A percentile compares a stretch with the other conserved stretches of the same genome.
Evolutionary conservation across 2,113 vertebrate species (phyloP).

Genomic region (Salvelinus sp.): DNA sequence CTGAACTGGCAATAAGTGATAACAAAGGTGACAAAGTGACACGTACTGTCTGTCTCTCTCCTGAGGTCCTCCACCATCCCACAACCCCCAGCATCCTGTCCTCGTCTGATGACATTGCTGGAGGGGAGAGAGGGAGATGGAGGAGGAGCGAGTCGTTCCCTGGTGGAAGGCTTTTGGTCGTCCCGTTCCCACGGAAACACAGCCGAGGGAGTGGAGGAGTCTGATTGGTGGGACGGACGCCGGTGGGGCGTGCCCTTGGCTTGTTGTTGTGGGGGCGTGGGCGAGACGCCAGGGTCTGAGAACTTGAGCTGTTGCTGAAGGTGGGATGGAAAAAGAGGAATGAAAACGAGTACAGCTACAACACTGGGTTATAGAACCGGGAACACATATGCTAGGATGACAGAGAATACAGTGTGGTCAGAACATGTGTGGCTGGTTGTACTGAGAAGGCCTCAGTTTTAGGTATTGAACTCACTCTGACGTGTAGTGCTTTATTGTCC

Average conservation of each 20-base stretch:
- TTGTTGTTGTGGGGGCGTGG: constrained; percentile 53
- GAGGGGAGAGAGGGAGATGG: constrained; percentile 46
- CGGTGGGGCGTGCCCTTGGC: constrained; percentile 58
- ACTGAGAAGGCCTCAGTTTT: not conserved
- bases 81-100: constrained; percentile 27
- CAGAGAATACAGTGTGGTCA: not conserved
- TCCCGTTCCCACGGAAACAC: constrained; percentile 79
- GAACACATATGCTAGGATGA: not conserved
- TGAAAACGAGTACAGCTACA: not conserved
- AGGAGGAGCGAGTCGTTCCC: constrained; percentile 43
- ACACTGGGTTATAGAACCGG: not conserved
- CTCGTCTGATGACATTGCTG: constrained; percentile 38
- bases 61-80: constrained; percentile 53
- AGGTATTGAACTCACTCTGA: constrained; percentile 58
- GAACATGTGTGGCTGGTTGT: not conserved
- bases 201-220: constrained; percentile 61
- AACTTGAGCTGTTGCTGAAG: constrained; percentile 68
- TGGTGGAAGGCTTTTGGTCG: constrained; percentile 48
- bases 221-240: constrained; percentile 54
- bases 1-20: not conserved
- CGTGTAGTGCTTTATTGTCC: constrained; percentile 40
- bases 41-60: constrained; percentile 69
- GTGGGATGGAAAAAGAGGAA: constrained; percentile 1
- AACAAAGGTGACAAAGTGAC: not conserved
- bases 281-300: constrained; percentile 51